phyloP scores from a whole-genome alignment of 1,140 invertebrate genomes.

The Arctopsyche grandis region DNA sequence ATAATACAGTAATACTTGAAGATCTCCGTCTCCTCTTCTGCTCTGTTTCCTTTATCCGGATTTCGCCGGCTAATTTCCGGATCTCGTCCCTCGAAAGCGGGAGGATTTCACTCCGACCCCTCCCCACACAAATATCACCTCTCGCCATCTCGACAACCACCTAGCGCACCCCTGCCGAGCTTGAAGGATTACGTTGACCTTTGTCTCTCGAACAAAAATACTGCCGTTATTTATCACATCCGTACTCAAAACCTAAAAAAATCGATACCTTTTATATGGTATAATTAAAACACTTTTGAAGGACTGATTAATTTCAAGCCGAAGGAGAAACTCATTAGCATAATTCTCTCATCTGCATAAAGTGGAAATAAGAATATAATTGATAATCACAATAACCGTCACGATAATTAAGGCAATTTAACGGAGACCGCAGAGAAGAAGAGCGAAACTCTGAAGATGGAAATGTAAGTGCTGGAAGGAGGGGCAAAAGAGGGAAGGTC shows the following conservation, averaged over 20 bases:
- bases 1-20: conserved; percentile 27
- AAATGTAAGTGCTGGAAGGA: neutral
- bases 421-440: neutral
- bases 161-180: neutral
- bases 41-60: conserved; percentile 46
- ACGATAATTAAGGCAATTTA: conserved; percentile 6
- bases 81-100: conserved; percentile 42
- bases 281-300: neutral
- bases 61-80: conserved; percentile 51
- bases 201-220: neutral
- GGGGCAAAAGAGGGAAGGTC: no score
- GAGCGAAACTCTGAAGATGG: conserved; percentile 7
- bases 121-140: neutral
- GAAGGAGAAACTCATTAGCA: neutral
- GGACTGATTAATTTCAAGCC: conserved; percentile 2
- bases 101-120: conserved; percentile 5
- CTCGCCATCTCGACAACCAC: neutral
- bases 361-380: conserved; percentile 20
- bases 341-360: conserved; percentile 14
- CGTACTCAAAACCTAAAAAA: no score
- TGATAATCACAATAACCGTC: conserved; percentile 25
- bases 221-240: neutral
- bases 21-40: conserved; percentile 32
- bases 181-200: conserved; percentile 14
- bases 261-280: no score